Evolutionary conservation across 2,113 vertebrate species (phyloP).

Genomic region (Zingel zingel): DNA sequence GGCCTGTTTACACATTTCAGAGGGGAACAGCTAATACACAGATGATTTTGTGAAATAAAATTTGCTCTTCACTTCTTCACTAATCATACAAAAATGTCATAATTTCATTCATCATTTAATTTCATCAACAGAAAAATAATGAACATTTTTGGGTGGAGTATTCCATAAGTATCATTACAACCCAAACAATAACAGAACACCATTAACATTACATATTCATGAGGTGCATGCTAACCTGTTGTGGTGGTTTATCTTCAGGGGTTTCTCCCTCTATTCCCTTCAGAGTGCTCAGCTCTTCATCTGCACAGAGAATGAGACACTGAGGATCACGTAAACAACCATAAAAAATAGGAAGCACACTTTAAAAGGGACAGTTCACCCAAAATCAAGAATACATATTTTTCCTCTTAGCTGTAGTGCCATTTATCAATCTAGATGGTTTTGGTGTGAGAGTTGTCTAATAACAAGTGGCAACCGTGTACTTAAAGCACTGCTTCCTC

Average conservation of each 20-base stretch:
- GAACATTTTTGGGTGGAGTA: no score
- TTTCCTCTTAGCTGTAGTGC: no score
- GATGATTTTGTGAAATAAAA: not conserved
- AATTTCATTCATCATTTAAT: no score
- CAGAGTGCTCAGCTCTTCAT: slow-evolving; percentile 87
- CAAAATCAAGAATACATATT: no score
- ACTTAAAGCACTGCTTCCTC: not conserved
- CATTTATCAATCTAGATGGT: no score
- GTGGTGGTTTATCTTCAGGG: slow-evolving; percentile 83
- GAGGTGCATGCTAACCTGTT: slow-evolving; percentile 84
- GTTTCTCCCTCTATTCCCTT: slow-evolving; percentile 90
- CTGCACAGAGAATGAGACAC: slow-evolving; percentile 74
- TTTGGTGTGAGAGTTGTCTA: not conserved
- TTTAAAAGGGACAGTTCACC: no score
- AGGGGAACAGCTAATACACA: not conserved
- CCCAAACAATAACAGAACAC: not conserved
- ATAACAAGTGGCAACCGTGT: not conserved
- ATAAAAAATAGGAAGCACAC: not conserved
- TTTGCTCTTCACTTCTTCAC: not conserved
- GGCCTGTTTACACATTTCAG: not conserved
- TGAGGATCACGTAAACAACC: not conserved
- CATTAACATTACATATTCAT: not conserved
- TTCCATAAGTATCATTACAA: not conserved
- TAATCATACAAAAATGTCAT: not conserved
- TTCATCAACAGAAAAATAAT: not conserved